These are phyloP conservation scores for Peromyscus leucopus DNA, from an alignment of 2,113 vertebrate species.

Conservation along the genomic window DNA sequence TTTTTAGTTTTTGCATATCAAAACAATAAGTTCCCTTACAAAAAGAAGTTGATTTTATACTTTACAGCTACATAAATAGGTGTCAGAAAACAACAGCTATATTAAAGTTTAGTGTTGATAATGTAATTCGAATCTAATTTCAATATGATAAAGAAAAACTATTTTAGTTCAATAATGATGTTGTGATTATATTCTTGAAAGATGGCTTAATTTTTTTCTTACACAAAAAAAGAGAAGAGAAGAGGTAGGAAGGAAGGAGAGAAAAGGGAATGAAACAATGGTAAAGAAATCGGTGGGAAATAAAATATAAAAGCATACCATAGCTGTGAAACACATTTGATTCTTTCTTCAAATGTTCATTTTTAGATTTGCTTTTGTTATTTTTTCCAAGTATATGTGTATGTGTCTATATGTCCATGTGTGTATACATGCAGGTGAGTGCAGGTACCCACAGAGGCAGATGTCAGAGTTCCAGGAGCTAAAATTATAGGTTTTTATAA, in stretches of 20 bases:
- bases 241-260: neutral
- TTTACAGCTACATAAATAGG: neutral
- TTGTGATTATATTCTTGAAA: neutral
- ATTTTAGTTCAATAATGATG: neutral
- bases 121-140: neutral
- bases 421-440: neutral
- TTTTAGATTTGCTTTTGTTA: neutral
- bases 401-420: neutral
- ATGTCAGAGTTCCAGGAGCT: neutral
- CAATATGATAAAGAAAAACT: neutral
- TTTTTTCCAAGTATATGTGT: neutral
- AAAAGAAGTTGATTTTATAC: neutral
- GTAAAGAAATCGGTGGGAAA: neutral
- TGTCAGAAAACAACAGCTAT: constrained; percentile 18
- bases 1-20: constrained; percentile 10
- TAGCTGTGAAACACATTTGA: neutral
- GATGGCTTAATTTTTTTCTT: neutral
- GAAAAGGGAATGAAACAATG: neutral
- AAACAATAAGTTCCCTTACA: neutral
- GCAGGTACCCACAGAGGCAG: neutral
- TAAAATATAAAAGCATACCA: neutral
- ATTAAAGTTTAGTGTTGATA: neutral
- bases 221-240: neutral
- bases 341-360: constrained; percentile 19
- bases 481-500: neutral